Evolutionary conservation across 1,140 invertebrate genomes (phyloP).

Genomic region (Drosophila persimilis): DNA sequence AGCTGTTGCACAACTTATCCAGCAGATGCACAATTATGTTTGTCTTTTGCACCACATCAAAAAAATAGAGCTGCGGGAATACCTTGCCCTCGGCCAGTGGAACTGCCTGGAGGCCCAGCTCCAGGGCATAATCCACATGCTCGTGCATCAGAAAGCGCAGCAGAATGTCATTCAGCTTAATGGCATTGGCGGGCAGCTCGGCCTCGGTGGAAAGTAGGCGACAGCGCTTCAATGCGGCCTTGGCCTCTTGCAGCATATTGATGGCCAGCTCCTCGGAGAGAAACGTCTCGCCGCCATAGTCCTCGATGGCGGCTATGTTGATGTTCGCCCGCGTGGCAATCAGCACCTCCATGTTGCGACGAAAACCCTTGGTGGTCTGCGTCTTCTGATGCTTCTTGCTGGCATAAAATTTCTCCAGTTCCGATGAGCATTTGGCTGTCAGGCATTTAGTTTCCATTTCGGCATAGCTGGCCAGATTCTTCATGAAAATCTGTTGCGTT

Average conservation of each 20-base stretch:
- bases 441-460: slow-evolving; percentile 90
- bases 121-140: slow-evolving; percentile 98
- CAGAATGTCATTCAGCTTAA: slow-evolving; percentile 93
- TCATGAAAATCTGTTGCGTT: slow-evolving; percentile 92
- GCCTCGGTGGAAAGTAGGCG: slow-evolving; percentile 91
- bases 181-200: slow-evolving; percentile 91
- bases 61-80: slow-evolving; percentile 95
- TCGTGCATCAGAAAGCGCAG: slow-evolving; percentile 94
- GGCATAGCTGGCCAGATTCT: slow-evolving; percentile 90
- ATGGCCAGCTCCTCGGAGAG: slow-evolving; percentile 98
- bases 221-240: slow-evolving; percentile 95
- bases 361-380: slow-evolving; percentile 94
- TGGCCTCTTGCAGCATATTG: slow-evolving; percentile 95
- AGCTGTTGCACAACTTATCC: slow-evolving; percentile 97
- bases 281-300: slow-evolving; percentile 98
- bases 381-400: slow-evolving; percentile 98
- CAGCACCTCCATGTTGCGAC: slow-evolving; percentile 96
- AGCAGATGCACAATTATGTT: slow-evolving; percentile 98
- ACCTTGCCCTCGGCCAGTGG: slow-evolving; percentile 94
- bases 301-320: slow-evolving; percentile 96
- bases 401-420: slow-evolving; percentile 95
- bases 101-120: slow-evolving; percentile 95
- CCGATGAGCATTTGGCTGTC: slow-evolving; percentile 88
- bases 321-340: slow-evolving; percentile 95
- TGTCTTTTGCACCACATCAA: slow-evolving; percentile 96